Evolutionary conservation across 30 jellyfish, hydroid and myxozoan species (phyloP), one percentile per base, ranked within the genome.

Genomic region (Cassiopea andromeda): DNA sequence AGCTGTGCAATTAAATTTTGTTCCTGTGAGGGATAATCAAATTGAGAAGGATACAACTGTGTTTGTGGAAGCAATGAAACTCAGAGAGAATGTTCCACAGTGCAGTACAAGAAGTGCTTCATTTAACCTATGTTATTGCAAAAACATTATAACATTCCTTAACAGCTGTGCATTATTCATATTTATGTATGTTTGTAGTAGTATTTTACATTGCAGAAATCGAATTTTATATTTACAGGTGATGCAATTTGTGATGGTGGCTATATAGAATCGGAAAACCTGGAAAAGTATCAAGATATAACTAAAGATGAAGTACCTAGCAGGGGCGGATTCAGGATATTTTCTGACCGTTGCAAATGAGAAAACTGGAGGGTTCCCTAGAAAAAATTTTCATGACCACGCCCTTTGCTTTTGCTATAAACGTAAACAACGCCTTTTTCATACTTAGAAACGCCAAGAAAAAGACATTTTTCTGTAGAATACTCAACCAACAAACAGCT

Each of bases 181-280:
- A n/a, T 70, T 7, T 70, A 19, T 70, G 18, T 70, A 5, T 7
- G 17, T 19, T 70, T 13, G 1, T 1, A 47, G 6, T 14, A 10
- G 17, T 70, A 2, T 18, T 1, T 5, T 70, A 1, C 80, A 70
- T 1, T 2, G 12, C 8, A 5, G 2, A 5, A 70, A 1, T 4
- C 18, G 2, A 14, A 75, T 3, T 46, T 70, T 70, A 13, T 18
- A 70, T 70, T 70, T 70, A 70, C 46, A 70, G 80, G 80, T 38
- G 89, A 80, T 80, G 83, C 78, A 19, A 80, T 80, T 80, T 80
- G 89, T 80, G 89, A 80, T 80, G 89, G 78, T 49, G 83, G 89
- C 89, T 49, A 50, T 48, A 27, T 60, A 14, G 19, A 80, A 12
- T 80, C 83, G 89, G 89, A 80, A 58, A 17, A 80, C 89, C 64